Evolutionary conservation across 2,797 vertebrate genomes (phyloP), one percentile per base, ranked within the genome.

Genomic region (Chloroceryle amazona): DNA sequence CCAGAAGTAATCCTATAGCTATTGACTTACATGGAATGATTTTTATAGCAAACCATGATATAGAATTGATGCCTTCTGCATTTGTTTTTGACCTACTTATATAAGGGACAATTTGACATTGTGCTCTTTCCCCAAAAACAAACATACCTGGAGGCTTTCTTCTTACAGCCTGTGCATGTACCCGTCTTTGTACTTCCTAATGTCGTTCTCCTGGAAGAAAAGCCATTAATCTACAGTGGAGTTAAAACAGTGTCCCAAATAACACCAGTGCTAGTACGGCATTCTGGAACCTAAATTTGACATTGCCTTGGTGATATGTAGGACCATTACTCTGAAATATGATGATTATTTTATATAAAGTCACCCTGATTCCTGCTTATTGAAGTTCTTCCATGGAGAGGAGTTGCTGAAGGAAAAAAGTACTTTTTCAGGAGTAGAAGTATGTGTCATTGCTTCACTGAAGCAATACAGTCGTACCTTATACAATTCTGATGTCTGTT

Each of bases 391-490:
- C 49, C 54, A 3, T 17, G 46, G 33, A 65, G 41, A 65, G 14
- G 11, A 57, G 22, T 5, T 25, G 33, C 65, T 71, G 57, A 57
- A 88, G 37, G 65, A 37, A 90, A 60, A 76, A 33, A 7, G 31
- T 12, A 10, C 3, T 61, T 87, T 84, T 85, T 73, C 46, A 22
- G 44, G 35, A 75, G 41, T 13, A 11, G 22, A 3, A 44, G 6
- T 12, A 6, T 1, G 0, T 46, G 23, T 21, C 12, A 0, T 23
- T 12, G 23, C 68, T 87, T 79, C 37, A 31, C 16, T 57, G 39
- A 17, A 25, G 39, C 62, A 55, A 8, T 28, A 25, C 11, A 10
- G 37, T 58, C 76, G 18, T 58, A 55, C 39, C 31, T 91, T 66
- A 57, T 22, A 23, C 25, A 58, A 25, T 65, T 95, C 80, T 57